Evolutionary conservation across 2,888 invertebrate species (phyloP), one percentile per base, ranked within the genome.

Genomic region (Caenorhabditis japonica): DNA sequence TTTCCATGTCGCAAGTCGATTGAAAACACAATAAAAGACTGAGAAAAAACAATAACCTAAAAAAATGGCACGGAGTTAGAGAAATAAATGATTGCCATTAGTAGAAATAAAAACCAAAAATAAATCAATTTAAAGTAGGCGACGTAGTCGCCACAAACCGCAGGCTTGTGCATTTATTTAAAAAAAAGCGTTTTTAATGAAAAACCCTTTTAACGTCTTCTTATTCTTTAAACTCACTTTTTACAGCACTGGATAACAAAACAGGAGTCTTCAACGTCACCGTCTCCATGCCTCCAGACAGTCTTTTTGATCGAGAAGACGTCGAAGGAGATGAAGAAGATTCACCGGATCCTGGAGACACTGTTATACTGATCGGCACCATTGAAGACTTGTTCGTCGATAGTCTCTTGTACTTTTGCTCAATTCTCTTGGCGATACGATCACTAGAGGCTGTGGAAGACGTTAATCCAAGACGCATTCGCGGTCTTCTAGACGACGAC

Each of bases 261-360:
- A 46, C 59, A 12, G 51, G 62, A 13, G 61, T 62, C 43, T 68
- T 68, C 23, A 59, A 33, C 5, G 44, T n/a, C 13, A 52, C 23
- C 19, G 53, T 39, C 30, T 38, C 51, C n/a, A n/a, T 23, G 43
- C 56, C 8, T 13, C 33, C 4, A 12, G 3, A 4, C 15, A 4
- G 27, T 34, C 51, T 56, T 38, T 36, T 30, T 4, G 27, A n/a
- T 43, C 61, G 43, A 30, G 47, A 33, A n/a, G 34, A 43, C 25
- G 69, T 46, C 3, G 53, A 38, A 1, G 58, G 30, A 17, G 21
- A 55, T 43, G 39, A 60, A 44, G 41, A 19, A 17, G 36, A 23
- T 30, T n/a, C n/a, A n/a, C n/a, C n/a, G n/a, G 36, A 15, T 23
- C 27, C 34, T 7, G 56, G 43, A 25, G 36, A 41, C n/a, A 33